Evolutionary conservation across 2,888 invertebrate species (phyloP).

Genomic region (Eledona agricola): DNA sequence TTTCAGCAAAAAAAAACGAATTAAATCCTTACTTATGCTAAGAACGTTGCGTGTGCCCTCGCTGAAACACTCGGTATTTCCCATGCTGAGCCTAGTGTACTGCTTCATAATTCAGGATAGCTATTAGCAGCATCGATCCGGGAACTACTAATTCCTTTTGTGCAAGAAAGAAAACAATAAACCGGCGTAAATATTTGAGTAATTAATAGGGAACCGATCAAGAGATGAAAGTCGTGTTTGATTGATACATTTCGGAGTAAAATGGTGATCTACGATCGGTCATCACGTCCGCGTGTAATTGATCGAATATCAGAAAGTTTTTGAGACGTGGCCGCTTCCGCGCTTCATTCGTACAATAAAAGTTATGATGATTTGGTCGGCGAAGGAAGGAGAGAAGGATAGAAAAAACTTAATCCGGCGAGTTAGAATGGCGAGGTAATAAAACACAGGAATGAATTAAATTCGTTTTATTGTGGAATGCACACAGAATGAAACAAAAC

Average conservation of each 20-base stretch:
- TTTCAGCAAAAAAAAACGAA: conserved; percentile 4
- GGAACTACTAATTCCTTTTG: conserved; percentile 23
- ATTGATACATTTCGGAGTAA: too few relatives aligned
- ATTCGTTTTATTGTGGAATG: conserved; percentile 58
- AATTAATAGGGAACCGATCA: too few relatives aligned
- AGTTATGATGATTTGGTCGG: conserved; percentile 36
- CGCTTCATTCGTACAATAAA: conserved; percentile 27
- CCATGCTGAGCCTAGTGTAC: conserved; percentile 48
- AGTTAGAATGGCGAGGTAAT: conserved; percentile 42
- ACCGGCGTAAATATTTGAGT: too few relatives aligned
- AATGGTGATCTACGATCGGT: conserved; percentile 11
- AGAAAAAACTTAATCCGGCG: conserved; percentile 33
- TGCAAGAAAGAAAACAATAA: conserved; percentile 15
- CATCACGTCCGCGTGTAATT: conserved; percentile 29
- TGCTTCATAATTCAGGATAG: conserved; percentile 52
- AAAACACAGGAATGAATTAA: conserved; percentile 53
- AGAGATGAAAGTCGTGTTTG: too few relatives aligned
- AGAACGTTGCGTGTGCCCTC: conserved; percentile 45
- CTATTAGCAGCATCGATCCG: conserved; percentile 52
- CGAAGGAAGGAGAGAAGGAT: conserved; percentile 23
- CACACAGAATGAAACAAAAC: conserved; percentile 58
- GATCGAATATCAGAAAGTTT: conserved; percentile 36
- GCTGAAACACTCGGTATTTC: conserved; percentile 50
- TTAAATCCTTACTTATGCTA: conserved; percentile 23
- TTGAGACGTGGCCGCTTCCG: conserved; percentile 19